Evolutionary conservation across 2,888 invertebrate genomes (phyloP).

Genomic region (Charanyca ferruginea): DNA sequence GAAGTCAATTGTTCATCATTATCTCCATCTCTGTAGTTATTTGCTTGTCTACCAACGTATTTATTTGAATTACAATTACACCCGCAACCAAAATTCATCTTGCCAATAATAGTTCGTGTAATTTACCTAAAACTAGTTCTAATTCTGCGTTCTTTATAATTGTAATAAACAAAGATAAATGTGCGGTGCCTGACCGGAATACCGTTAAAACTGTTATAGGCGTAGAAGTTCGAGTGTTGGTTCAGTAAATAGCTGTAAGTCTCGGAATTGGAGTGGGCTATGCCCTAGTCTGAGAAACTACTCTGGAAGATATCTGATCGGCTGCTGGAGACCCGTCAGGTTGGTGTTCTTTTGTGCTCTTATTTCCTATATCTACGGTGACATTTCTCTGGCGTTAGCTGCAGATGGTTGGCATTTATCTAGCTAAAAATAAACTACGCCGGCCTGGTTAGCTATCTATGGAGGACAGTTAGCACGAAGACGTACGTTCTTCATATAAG

Average conservation of each 20-base stretch:
- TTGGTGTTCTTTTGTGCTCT: conserved; percentile 31
- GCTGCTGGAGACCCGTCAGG: conserved; percentile 58
- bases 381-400: neutral
- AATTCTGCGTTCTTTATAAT: conserved; percentile 41
- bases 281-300: conserved; percentile 49
- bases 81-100: conserved; percentile 4
- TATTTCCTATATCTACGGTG: conserved; percentile 5
- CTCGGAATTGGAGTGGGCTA: conserved; percentile 43
- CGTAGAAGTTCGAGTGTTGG: conserved; percentile 48
- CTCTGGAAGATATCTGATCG: conserved; percentile 38
- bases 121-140: conserved; percentile 28
- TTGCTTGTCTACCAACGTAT: conserved; percentile 8
- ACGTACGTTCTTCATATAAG: conserved; percentile 2
- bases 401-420: conserved; percentile 29
- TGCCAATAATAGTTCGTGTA: conserved; percentile 28
- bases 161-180: conserved; percentile 44
- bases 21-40: conserved; percentile 9
- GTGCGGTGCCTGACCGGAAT: conserved; percentile 50
- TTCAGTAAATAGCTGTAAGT: conserved; percentile 34
- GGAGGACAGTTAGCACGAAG: conserved; percentile 1
- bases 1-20: conserved; percentile 22
- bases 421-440: conserved; percentile 27
- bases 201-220: conserved; percentile 49
- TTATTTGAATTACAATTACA: conserved; percentile 37
- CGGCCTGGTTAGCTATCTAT: conserved; percentile 3